A percentile compares a stretch with the other conserved stretches of the same genome.
These are phyloP conservation scores for Strongylocentrotus purpuratus DNA, from an alignment of 35 echinoderm and acorn worm genomes.

Conservation along the genomic window DNA sequence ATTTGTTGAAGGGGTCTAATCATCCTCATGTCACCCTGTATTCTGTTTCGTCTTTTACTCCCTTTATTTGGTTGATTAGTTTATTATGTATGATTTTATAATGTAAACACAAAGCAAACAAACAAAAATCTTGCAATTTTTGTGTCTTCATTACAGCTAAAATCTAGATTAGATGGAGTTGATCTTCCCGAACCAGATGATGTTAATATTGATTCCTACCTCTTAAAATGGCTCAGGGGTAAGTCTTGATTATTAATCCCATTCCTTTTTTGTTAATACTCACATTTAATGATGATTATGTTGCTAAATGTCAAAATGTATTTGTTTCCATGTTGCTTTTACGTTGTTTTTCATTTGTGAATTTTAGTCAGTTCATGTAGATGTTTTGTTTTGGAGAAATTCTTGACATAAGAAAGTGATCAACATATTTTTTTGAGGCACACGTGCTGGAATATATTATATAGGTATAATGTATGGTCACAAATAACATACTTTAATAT, in stretches of 20 bases:
- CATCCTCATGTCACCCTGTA: background rate
- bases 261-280: too few species aligned
- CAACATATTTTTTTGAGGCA: background rate
- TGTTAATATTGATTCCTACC: background rate
- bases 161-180: background rate
- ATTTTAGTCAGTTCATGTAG: background rate
- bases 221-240: constrained; percentile 31
- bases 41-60: background rate
- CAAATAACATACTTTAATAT: too few species aligned
- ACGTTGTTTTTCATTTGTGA: background rate
- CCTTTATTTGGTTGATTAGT: too few species aligned
- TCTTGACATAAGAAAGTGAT: background rate
- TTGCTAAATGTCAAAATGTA: background rate
- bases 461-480: background rate
- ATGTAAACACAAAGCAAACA: too few species aligned
- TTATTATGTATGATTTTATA: too few species aligned
- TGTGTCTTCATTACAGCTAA: background rate
- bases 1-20: too few species aligned
- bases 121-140: background rate
- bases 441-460: too few species aligned
- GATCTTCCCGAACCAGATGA: background rate
- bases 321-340: background rate
- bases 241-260: background rate
- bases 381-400: background rate
- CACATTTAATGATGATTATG: background rate